Evolutionary conservation across 1,140 invertebrate species (phyloP), one percentile per base, ranked within the genome.

Genomic region (Pararge aegeria): DNA sequence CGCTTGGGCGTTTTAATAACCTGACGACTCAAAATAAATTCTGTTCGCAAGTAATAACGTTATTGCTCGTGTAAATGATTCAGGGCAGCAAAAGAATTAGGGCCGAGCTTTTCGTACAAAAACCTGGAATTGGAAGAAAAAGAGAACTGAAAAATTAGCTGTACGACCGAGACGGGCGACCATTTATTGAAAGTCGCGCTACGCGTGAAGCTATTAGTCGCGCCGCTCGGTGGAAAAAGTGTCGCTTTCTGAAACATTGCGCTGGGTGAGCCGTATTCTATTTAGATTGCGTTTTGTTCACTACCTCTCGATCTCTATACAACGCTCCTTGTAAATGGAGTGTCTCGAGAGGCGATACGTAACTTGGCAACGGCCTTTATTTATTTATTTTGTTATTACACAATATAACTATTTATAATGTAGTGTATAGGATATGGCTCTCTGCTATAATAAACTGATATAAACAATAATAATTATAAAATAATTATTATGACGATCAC

Each of bases 281-380:
- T 89, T 86, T 78, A 68, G 74, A 87, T 83, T 84, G 83, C 86
- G 84, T 89, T 89, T 89, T 85, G 87, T 87, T 83, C 78, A 65
- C 59, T 72, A 52, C 78, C 83, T 81, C 87, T 89, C 84, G 86
- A 89, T 89, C 81, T 86, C 74, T 63, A 87, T 81, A 82, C 84
- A 86, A 34, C 12, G 30, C 30, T 34, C 80, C 59, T 72, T 55
- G 66, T 78, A 78, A 84, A 78, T 81, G 64, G 72, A 84, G 75
- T 76, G 77, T 79, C 83, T 82, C 83, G 50, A 55, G 81, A 73
- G 76, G 60, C 81, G 64, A 83, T 87, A 89, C 84, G 84, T 89
- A 74, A 34, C 9, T 79, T 80, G 74, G 61, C 71, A 73, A 84
- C 85, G 80, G 42, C 16, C 34, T 49, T 27, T 7, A 27, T 27